Percentiles rank a stretch among this genome's conserved stretches.
phyloP scores from a whole-genome alignment of 2,797 vertebrate genomes.

The Poliocrania exsul region DNA sequence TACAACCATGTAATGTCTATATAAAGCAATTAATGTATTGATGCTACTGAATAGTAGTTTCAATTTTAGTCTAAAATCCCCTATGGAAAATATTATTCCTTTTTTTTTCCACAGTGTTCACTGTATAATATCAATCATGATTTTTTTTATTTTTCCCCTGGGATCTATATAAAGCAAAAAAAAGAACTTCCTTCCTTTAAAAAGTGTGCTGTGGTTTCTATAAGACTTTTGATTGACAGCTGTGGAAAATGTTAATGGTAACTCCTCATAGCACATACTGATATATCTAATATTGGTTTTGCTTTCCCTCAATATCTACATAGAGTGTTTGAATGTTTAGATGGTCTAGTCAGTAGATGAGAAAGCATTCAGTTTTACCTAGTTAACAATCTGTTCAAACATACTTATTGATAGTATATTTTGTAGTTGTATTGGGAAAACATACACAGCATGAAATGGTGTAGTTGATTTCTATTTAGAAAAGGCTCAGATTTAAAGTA shows the following conservation, averaged over 20 bases:
- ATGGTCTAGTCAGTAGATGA: neutral
- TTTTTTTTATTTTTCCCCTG: neutral
- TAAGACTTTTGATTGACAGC: constrained; percentile 22
- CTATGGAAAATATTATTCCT: constrained; percentile 46
- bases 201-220: constrained; percentile 64
- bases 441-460: neutral
- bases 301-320: neutral
- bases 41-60: constrained; percentile 52
- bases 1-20: constrained; percentile 42
- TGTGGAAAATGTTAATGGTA: neutral
- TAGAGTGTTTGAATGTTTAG: neutral
- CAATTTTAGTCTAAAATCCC: constrained; percentile 59
- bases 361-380: neutral
- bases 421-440: neutral
- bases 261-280: neutral
- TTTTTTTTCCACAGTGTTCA: constrained; percentile 49
- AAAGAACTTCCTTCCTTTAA: constrained; percentile 61
- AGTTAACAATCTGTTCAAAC: neutral
- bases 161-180: constrained; percentile 64
- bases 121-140: constrained; percentile 31
- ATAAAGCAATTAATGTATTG: constrained; percentile 57
- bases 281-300: neutral
- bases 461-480: neutral
- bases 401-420: neutral
- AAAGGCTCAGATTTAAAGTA: neutral